Evolutionary conservation across 2,888 invertebrate species (phyloP), one percentile per base, ranked within the genome.

Genomic region (Entomobrya multifasciata): DNA sequence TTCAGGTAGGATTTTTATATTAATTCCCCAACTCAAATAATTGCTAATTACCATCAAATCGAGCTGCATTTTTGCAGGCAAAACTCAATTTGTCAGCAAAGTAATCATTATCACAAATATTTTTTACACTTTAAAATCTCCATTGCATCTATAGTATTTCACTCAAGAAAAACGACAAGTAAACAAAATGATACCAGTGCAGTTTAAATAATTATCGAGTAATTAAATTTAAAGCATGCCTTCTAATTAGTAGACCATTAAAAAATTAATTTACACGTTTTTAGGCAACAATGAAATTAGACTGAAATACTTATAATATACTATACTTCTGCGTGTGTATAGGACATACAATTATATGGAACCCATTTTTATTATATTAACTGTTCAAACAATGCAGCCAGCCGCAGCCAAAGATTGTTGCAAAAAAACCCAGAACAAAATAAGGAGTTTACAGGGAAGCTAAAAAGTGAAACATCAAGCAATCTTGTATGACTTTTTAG

Each of bases 341-440:
- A 52, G n/a, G 22, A 22, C 11, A 60, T 60, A 60, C 2, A 41
- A 36, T 15, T 27, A 13, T 15, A 67, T 72, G 72, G 44, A 47
- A 74, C 8, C 74, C 52, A 65, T 85, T 25, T 70, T 70, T 25
- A n/a, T 60, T 17, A 36, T 36, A 36, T 6, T 8, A 36, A 36
- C 36, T 52, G 30, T 74, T 74, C 52, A 55, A 74, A 74, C 78
- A 88, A 80, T 81, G 84, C 86, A 88, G 83, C 79, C 84, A 72
- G 1, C 11, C 67, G 30, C 17, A 86, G 88, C 87, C 88, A 88
- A 88, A 87, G 88, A 88, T 88, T 88, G 88, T 87, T 74, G 17
- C 55, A 74, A n/a, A 10, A n/a, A 22, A 22, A 36, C 36, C 36
- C 5, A 41, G 30, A n/a, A 52, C 8, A 74, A 55, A 52, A 30